A percentile compares a stretch with the other conserved stretches of the same genome.
Conservation (phyloP, 2,888 invertebrate species). For the Leucophenga montana region DNA sequence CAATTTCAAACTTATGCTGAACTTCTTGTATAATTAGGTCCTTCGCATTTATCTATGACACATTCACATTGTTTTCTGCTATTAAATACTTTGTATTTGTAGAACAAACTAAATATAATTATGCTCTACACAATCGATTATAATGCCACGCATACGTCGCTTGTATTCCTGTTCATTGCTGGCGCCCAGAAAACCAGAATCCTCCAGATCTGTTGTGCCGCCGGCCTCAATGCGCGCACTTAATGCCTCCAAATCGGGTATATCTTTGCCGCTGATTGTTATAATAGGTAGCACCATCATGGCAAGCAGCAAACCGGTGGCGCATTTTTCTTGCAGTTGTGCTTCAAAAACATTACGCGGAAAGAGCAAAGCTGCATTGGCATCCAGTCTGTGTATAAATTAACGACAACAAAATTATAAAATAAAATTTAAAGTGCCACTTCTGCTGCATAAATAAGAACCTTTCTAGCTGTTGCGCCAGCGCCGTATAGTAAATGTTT, state of each 20-base stretch:
- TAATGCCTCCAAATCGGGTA: conserved; percentile 64
- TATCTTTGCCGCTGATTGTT: conserved; percentile 59
- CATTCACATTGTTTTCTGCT: too few species aligned
- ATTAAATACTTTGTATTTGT: too few species aligned
- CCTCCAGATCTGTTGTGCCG: conserved; percentile 46
- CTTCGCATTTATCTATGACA: too few species aligned
- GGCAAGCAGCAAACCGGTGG: conserved; percentile 63
- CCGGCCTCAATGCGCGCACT: conserved; percentile 61
- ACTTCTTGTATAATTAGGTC: too few species aligned
- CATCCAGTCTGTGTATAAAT: conserved; percentile 55
- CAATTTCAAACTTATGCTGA: too few species aligned
- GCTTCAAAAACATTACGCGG: conserved; percentile 56
- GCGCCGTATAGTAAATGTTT: conserved; percentile 57
- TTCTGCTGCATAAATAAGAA: conserved; percentile 34
- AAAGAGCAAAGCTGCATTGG: conserved; percentile 52
- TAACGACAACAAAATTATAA: background rate
- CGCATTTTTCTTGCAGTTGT: conserved; percentile 58
- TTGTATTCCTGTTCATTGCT: conserved; percentile 50
- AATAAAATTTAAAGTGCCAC: background rate
- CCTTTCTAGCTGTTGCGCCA: conserved; percentile 56
- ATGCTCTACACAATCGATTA: conserved; percentile 59
- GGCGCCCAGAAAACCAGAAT: conserved; percentile 51
- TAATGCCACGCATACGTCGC: conserved; percentile 60
- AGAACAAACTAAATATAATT: conserved; percentile 52
- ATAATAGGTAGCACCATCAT: conserved; percentile 67